A percentile compares a stretch with the other conserved stretches of the same genome.
Conservation (phyloP, 2,888 invertebrate genomes). For the Brenthis ino region DNA sequence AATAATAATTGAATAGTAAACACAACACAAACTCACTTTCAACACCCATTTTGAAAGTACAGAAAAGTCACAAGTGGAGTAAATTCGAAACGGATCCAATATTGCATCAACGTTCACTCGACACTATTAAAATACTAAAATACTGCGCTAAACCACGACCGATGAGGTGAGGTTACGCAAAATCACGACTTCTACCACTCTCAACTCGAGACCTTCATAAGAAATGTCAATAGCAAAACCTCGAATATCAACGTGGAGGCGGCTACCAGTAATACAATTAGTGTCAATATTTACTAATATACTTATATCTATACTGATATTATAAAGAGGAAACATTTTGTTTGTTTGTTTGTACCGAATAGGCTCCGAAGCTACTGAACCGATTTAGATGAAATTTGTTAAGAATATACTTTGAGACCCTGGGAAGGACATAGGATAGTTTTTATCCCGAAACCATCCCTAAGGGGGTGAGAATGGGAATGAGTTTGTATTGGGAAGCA, state of each 20-base stretch:
- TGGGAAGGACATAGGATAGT: too few relatives aligned
- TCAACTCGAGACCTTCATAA: constrained; percentile 67
- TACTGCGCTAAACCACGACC: constrained; percentile 52
- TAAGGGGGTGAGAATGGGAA: too few relatives aligned
- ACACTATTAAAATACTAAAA: constrained; percentile 63
- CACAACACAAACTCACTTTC: constrained; percentile 51
- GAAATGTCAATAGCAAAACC: constrained; percentile 78
- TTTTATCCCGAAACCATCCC: too few relatives aligned
- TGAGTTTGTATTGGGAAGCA: too few relatives aligned
- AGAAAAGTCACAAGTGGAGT: constrained; percentile 33
- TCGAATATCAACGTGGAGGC: constrained; percentile 47
- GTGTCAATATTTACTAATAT: constrained; percentile 11
- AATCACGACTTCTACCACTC: constrained; percentile 64
- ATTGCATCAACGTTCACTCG: constrained; percentile 57
- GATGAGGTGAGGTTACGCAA: constrained; percentile 73
- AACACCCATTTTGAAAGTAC: constrained; percentile 47
- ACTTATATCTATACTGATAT: background rate
- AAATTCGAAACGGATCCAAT: constrained; percentile 38
- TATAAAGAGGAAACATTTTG: too few relatives aligned
- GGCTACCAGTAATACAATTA: constrained; percentile 54
- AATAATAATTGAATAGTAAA: constrained; percentile 24
- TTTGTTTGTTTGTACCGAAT: too few relatives aligned
- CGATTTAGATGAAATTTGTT: too few relatives aligned
- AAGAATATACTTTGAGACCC: too few relatives aligned
- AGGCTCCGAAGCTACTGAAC: too few relatives aligned